Evolutionary conservation across 2,888 invertebrate species (phyloP), one percentile per base, ranked within the genome.

Genomic region (Synergus laeviventris): DNA sequence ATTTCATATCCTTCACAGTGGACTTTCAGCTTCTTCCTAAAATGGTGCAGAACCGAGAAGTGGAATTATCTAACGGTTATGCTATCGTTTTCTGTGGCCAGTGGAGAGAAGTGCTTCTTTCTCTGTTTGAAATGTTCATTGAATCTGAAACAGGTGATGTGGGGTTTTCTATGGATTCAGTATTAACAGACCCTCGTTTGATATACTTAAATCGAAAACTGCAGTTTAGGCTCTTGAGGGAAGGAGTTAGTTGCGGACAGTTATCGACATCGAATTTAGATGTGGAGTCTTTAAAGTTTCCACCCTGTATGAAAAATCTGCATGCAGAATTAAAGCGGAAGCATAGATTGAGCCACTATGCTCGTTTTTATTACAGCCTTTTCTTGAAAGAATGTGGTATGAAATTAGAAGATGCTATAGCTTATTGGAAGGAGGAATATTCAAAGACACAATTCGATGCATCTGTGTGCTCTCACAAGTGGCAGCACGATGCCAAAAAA

Each of bases 331-430:
- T 95, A 56, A 87, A 92, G 54, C 89, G 86, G 14, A 92, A 91
- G 73, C 95, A 95, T 86, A 92, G 95, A 82, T 90, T 95, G n/a
- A 92, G 93, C 24, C 95, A 95, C 86, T 91, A 93, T 80, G 93
- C 92, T 42, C 91, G 94, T 84, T 94, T 95, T 84, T 92, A 94
- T 83, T 94, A 94, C 82, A 95, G 94, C 78, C 91, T 95, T 36
- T 95, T 94, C 89, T 90, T 95, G 73, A 95, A 95, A 91, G 95
- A 95, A 83, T 93, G 94, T 84, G 95, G 95, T 0, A 92, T 95
- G 92, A 92, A 94, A 3, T 85, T 95, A 38, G 91, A 93, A 77
- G 94, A 95, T 86, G 93, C 95, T 12, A 85, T 95, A 61, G 88
- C 90, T 36, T 94, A 95, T 88, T 95, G 95, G 95, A 92, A 92